Conservation (phyloP, 2,113 vertebrate genomes). For the Uria lomvia region DNA sequence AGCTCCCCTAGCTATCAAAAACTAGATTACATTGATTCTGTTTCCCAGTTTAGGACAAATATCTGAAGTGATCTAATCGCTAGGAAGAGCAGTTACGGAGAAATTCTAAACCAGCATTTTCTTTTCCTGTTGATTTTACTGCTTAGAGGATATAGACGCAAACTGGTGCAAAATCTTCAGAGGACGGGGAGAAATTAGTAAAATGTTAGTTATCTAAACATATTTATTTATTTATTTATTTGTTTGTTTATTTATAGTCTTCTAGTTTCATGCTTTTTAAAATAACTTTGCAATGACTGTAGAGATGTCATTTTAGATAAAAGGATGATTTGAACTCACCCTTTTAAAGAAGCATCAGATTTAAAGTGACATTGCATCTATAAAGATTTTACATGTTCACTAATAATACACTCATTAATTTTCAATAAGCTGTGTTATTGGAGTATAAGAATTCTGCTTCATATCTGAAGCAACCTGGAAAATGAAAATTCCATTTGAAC, state of each 20-base stretch:
- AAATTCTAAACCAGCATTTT: background rate
- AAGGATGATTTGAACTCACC: background rate
- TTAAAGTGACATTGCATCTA: background rate
- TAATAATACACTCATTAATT: background rate
- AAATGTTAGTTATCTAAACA: background rate
- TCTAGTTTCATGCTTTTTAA: background rate
- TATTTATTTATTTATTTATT: too few relatives aligned
- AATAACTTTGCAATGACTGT: background rate
- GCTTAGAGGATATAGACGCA: background rate
- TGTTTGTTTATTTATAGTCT: background rate
- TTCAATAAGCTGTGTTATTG: background rate
- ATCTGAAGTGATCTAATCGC: background rate
- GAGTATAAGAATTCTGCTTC: background rate
- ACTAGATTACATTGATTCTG: background rate
- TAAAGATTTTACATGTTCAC: background rate
- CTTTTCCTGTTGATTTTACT: background rate
- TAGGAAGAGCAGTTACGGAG: background rate
- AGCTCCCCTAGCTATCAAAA: background rate
- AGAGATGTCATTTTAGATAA: background rate
- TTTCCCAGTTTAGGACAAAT: background rate
- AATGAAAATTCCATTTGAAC: background rate
- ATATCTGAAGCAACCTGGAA: background rate
- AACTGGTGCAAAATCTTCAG: background rate
- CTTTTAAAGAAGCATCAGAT: background rate
- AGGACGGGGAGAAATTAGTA: background rate